phyloP scores from a whole-genome alignment of 2,888 invertebrate genomes.

The Drosophila colorata region DNA sequence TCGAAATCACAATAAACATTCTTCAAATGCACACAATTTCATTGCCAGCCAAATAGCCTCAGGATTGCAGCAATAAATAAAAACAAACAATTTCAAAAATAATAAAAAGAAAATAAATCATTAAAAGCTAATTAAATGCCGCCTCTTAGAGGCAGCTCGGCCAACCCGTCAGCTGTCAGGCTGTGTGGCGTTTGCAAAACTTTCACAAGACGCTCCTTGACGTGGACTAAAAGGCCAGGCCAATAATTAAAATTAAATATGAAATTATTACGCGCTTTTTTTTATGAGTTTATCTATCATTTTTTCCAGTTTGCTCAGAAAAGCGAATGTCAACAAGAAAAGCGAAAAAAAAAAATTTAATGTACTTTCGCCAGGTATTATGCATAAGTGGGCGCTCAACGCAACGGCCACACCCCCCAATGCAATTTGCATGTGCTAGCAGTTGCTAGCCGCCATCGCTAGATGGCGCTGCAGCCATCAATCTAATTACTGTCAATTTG shows the following conservation, averaged over 20 bases:
- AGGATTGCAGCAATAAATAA: slow-evolving; percentile 19
- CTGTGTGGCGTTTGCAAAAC: slow-evolving; percentile 25
- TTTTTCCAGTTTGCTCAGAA: slow-evolving; percentile 11
- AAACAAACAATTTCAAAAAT: slow-evolving; percentile 26
- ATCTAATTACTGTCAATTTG: slow-evolving; percentile 79
- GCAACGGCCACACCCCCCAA: slow-evolving; percentile 34
- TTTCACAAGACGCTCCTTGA: slow-evolving; percentile 50
- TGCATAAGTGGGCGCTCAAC: slow-evolving; percentile 48
- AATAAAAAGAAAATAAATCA: slow-evolving; percentile 42
- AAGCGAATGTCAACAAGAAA: slow-evolving; percentile 51
- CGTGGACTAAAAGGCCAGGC: slow-evolving; percentile 12
- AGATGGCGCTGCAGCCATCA: slow-evolving; percentile 63
- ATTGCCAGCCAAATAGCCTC: slow-evolving; percentile 21
- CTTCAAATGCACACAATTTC: slow-evolving; percentile 17
- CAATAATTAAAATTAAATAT: slow-evolving; percentile 56
- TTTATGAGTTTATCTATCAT: slow-evolving; percentile 6
- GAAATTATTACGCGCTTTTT: slow-evolving; percentile 52
- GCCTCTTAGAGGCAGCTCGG: slow-evolving; percentile 25
- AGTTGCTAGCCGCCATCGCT: slow-evolving; percentile 25
- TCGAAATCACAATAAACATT: slow-evolving; percentile 36
- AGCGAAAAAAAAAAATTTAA: slow-evolving; percentile 58
- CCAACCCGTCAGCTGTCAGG: slow-evolving; percentile 41
- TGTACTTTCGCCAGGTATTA: slow-evolving; percentile 70
- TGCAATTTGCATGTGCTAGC: slow-evolving; percentile 57
- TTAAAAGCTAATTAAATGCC: slow-evolving; percentile 66